Conservation (phyloP, 2,797 vertebrate species). For the Nannoperca australis region DNA sequence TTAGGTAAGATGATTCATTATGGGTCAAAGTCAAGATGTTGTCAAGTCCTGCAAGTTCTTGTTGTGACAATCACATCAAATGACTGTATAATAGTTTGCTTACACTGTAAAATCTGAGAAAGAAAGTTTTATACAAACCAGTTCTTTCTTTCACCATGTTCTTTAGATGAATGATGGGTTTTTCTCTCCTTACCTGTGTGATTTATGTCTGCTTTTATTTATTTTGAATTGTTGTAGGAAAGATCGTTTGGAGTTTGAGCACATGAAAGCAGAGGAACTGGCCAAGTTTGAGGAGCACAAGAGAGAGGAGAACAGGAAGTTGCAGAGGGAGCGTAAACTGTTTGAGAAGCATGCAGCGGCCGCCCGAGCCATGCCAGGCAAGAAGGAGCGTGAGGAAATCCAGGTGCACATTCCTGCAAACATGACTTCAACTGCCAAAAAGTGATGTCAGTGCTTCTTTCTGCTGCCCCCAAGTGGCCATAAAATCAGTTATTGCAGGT, state of each 20-base stretch:
- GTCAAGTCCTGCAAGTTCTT: neutral
- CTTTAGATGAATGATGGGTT: neutral
- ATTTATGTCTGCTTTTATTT: neutral
- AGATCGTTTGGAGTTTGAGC: slow-evolving; percentile 90
- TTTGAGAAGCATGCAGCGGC: slow-evolving; percentile 92
- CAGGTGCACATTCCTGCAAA: slow-evolving; percentile 83
- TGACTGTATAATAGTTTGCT: neutral
- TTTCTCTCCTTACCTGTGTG: neutral
- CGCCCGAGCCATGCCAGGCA: slow-evolving; percentile 93
- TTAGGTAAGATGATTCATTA: neutral
- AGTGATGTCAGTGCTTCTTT: too few relatives aligned
- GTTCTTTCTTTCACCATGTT: neutral
- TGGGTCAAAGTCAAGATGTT: neutral
- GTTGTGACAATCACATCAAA: too few relatives aligned
- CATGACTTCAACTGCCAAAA: too few relatives aligned
- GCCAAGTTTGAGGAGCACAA: slow-evolving; percentile 91
- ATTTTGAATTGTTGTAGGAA: slow-evolving; percentile 80
- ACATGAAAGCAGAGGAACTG: slow-evolving; percentile 87
- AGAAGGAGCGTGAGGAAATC: slow-evolving; percentile 95
- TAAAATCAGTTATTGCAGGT: too few relatives aligned
- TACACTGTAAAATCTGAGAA: neutral
- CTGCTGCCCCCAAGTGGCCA: too few relatives aligned
- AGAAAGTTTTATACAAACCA: neutral
- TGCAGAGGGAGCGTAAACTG: slow-evolving; percentile 93
- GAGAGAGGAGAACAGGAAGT: slow-evolving; percentile 90